phyloP scores from a whole-genome alignment of 2,797 vertebrate genomes.

The Oophaga sylvatica region DNA sequence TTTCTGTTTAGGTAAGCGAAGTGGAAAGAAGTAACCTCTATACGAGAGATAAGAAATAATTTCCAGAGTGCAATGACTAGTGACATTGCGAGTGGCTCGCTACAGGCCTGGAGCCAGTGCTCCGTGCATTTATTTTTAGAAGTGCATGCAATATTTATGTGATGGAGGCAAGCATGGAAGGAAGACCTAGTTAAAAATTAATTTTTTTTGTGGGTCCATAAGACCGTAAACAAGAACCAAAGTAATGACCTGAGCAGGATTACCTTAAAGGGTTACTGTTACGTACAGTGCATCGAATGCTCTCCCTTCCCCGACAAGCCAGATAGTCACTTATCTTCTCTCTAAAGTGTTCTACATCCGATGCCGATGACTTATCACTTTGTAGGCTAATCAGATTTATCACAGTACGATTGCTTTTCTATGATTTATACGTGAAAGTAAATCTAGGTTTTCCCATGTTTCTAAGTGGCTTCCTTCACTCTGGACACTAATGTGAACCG shows the following conservation, averaged over 20 bases:
- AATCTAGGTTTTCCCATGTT: background rate
- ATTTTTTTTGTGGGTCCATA: slow-evolving; percentile 5
- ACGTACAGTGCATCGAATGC: background rate
- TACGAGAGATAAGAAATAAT: slow-evolving; percentile 9
- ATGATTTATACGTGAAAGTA: background rate
- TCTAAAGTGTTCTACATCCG: background rate
- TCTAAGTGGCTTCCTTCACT: no score
- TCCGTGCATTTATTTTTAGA: slow-evolving; percentile 39
- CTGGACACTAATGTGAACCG: background rate
- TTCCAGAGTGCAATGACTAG: slow-evolving; percentile 31
- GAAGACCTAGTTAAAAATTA: slow-evolving; percentile 38
- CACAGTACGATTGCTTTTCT: background rate
- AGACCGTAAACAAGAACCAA: slow-evolving; percentile 13
- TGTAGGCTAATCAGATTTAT: slow-evolving; percentile 17
- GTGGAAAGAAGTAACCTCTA: slow-evolving; percentile 21
- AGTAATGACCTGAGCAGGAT: slow-evolving; percentile 12
- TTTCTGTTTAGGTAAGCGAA: background rate
- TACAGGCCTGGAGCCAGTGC: slow-evolving; percentile 31
- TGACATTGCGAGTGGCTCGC: slow-evolving; percentile 42
- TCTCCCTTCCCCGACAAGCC: background rate
- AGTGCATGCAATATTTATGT: slow-evolving; percentile 41
- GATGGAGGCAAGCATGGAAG: slow-evolving; percentile 18
- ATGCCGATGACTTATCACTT: slow-evolving; percentile 12
- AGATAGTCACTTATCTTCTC: background rate
- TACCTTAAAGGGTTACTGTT: slow-evolving; percentile 2